phyloP scores from a whole-genome alignment of 2,888 invertebrate genomes.

The Trilocha varians region DNA sequence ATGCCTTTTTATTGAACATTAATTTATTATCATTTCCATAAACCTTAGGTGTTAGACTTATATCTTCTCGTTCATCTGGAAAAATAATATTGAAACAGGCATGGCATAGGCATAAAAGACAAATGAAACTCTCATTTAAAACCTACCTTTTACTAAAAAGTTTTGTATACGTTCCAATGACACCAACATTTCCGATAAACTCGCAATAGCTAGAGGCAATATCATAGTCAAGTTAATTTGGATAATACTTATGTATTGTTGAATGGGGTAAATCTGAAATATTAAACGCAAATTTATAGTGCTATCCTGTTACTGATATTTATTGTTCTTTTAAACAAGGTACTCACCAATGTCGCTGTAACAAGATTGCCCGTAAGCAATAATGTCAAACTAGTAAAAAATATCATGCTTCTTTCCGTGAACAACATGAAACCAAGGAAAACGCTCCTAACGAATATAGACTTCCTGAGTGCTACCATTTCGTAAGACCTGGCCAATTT shows the following conservation, averaged over 20 bases:
- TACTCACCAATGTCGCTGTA: slow-evolving; percentile 46
- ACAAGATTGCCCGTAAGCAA: slow-evolving; percentile 44
- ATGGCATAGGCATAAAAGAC: neutral
- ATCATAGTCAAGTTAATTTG: slow-evolving; percentile 72
- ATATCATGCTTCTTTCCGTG: slow-evolving; percentile 80
- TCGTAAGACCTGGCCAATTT: slow-evolving; percentile 70
- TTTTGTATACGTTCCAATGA: slow-evolving; percentile 73
- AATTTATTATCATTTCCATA: slow-evolving; percentile 20
- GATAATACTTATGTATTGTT: slow-evolving; percentile 72
- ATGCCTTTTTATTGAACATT: slow-evolving; percentile 27
- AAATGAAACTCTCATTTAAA: no score
- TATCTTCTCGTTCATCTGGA: slow-evolving; percentile 49
- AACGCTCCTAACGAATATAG: slow-evolving; percentile 76
- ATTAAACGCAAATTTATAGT: no score
- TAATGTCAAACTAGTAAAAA: slow-evolving; percentile 70
- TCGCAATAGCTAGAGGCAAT: slow-evolving; percentile 69
- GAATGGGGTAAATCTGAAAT: slow-evolving; percentile 72
- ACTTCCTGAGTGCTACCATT: slow-evolving; percentile 69
- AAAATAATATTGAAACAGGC: slow-evolving; percentile 6
- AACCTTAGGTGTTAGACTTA: slow-evolving; percentile 18
- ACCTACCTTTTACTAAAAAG: slow-evolving; percentile 64
- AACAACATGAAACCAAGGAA: slow-evolving; percentile 82
- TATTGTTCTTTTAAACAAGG: no score
- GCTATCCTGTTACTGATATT: no score
- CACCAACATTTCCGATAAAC: slow-evolving; percentile 72